These are phyloP conservation scores for Hoplodrina ambigua DNA, from an alignment of 2,888 invertebrate genomes.

Conservation along the genomic window DNA sequence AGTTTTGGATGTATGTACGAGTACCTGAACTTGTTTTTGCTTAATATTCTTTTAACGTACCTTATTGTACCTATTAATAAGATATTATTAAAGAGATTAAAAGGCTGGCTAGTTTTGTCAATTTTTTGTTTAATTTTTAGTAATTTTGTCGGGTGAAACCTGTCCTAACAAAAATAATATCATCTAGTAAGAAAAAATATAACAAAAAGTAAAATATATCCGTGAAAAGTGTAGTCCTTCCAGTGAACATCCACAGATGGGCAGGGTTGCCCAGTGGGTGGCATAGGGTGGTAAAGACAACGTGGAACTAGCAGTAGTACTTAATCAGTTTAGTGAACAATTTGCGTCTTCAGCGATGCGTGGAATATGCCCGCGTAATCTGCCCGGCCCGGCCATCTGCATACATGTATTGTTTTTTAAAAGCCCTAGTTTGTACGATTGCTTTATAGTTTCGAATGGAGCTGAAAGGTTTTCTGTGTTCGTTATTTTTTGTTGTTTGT, in stretches of 20 bases:
- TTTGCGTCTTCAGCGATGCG: conserved; percentile 94
- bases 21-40: no score
- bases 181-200: neutral
- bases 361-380: conserved; percentile 86
- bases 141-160: no score
- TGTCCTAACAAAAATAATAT: no score
- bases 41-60: no score
- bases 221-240: conserved; percentile 44
- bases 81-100: no score
- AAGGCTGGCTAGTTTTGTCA: no score
- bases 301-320: conserved; percentile 89
- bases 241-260: conserved; percentile 49
- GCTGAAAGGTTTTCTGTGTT: conserved; percentile 60
- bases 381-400: conserved; percentile 70
- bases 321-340: conserved; percentile 95
- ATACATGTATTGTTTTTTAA: conserved; percentile 67
- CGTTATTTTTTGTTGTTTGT: conserved; percentile 18
- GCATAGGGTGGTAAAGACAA: conserved; percentile 81
- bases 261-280: conserved; percentile 60
- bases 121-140: no score
- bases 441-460: conserved; percentile 54
- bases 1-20: no score
- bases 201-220: neutral
- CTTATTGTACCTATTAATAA: no score
- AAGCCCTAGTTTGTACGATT: conserved; percentile 47